These are phyloP conservation scores for Osmoderma eremita DNA, from an alignment of 2,888 invertebrate species.

Conservation along the genomic window DNA sequence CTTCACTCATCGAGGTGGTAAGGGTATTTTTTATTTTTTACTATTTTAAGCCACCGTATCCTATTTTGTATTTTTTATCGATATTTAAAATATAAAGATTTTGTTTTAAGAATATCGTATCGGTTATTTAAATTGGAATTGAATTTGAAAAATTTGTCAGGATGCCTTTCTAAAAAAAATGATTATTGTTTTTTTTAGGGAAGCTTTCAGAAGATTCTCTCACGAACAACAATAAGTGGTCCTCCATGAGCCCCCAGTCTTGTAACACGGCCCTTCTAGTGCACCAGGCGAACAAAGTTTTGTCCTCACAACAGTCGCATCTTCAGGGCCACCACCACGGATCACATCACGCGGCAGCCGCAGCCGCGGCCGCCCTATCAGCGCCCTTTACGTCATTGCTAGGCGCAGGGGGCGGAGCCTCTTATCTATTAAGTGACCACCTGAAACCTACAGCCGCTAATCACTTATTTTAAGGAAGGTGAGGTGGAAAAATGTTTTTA, in stretches of 20 bases:
- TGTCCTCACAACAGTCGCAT: slow-evolving; percentile 63
- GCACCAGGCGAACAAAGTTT: slow-evolving; percentile 64
- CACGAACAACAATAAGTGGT: slow-evolving; percentile 65
- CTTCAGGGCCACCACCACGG: slow-evolving; percentile 68
- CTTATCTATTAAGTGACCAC: slow-evolving; percentile 72
- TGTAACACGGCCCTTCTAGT: slow-evolving; percentile 64
- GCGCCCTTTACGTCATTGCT: slow-evolving; percentile 69
- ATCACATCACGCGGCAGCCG: slow-evolving; percentile 72
- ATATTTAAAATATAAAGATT: no score
- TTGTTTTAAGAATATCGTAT: no score
- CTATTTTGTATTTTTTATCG: no score
- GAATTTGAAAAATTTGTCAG: no score
- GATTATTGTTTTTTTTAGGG: slow-evolving; percentile 57
- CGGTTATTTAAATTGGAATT: no score
- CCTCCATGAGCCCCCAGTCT: slow-evolving; percentile 62
- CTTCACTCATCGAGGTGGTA: no score
- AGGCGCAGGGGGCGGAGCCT: slow-evolving; percentile 69
- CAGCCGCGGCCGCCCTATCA: slow-evolving; percentile 70
- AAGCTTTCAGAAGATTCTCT: slow-evolving; percentile 62
- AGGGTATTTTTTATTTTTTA: no score
- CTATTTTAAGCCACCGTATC: no score
- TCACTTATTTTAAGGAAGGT: slow-evolving; percentile 69
- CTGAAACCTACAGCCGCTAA: slow-evolving; percentile 71
- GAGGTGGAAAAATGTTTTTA: not conserved
- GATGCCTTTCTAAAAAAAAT: no score